A percentile compares a stretch with the other conserved stretches of the same genome.
Conservation (phyloP, 2,888 invertebrate genomes). For the Macrosoma leucophasiata region DNA sequence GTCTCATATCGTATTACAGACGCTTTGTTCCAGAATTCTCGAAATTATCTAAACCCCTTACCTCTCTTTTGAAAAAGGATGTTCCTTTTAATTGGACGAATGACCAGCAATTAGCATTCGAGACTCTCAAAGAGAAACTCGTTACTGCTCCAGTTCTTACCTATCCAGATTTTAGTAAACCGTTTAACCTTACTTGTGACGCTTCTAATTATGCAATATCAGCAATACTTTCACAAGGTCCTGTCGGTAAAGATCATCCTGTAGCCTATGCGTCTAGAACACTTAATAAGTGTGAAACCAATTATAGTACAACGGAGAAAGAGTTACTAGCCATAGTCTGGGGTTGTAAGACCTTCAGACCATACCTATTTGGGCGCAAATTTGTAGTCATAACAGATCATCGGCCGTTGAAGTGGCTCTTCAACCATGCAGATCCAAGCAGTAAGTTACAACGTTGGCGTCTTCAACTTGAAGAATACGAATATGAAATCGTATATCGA, state of each 20-base stretch:
- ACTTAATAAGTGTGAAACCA: conserved; percentile 2
- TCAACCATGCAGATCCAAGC: conserved; percentile 19
- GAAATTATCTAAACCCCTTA: conserved; percentile 10
- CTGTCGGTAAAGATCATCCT: conserved; percentile 7
- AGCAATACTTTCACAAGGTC: conserved; percentile 16
- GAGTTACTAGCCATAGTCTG: conserved; percentile 10
- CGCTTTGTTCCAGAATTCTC: conserved; percentile 30
- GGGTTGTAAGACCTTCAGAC: conserved; percentile 7
- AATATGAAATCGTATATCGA: conserved; percentile 16
- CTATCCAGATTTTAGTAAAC: conserved; percentile 16
- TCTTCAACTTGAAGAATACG: conserved; percentile 16
- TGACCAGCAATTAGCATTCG: conserved; percentile 12
- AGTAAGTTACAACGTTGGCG: conserved; percentile 19
- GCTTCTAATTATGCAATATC: conserved; percentile 18
- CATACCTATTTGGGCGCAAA: conserved; percentile 16
- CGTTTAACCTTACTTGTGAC: conserved; percentile 21
- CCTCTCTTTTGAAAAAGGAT: conserved; percentile 9
- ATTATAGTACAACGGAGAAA: conserved; percentile 8
- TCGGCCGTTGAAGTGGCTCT: conserved; percentile 18
- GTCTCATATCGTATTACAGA: conserved; percentile 32
- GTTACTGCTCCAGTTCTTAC: conserved; percentile 13
- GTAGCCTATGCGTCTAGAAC: conserved; percentile 7
- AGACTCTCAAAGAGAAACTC: conserved; percentile 9
- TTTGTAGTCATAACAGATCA: conserved; percentile 22
- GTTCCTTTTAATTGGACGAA: conserved; percentile 14